These are phyloP conservation scores for Drosophila pallidifrons DNA, from an alignment of 1,140 invertebrate species.

Conservation along the genomic window DNA sequence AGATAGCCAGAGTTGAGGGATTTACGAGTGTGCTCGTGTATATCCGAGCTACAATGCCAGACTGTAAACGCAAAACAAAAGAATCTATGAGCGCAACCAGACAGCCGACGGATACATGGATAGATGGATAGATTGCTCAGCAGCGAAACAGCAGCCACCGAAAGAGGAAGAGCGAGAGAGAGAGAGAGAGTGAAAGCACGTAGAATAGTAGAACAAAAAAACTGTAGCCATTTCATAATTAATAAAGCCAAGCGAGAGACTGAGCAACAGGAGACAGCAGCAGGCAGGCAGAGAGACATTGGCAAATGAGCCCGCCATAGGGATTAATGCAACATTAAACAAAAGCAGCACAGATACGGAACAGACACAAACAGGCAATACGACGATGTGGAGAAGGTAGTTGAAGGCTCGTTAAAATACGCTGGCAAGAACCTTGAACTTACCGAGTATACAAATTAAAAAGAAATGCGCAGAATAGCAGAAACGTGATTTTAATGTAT, in stretches of 20 bases:
- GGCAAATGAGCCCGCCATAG: constrained; percentile 67
- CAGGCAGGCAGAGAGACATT: constrained; percentile 47
- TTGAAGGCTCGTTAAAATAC: constrained; percentile 14
- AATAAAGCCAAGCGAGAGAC: constrained; percentile 53
- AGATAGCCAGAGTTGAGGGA: background rate
- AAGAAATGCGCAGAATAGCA: constrained; percentile 4
- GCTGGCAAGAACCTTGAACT: constrained; percentile 12
- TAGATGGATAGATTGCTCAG: constrained; percentile 43
- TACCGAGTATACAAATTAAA: constrained; percentile 4
- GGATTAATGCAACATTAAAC: constrained; percentile 76
- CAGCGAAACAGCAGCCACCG: constrained; percentile 17
- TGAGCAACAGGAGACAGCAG: background rate
- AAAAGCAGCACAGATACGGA: constrained; percentile 50
- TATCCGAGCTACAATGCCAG: constrained; percentile 62
- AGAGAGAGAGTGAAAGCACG: constrained; percentile 14
- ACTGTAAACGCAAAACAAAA: constrained; percentile 70
- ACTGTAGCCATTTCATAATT: constrained; percentile 77
- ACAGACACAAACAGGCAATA: constrained; percentile 28
- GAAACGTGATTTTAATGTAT: constrained; percentile 4
- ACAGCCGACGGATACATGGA: constrained; percentile 38
- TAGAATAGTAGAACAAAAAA: constrained; percentile 27
- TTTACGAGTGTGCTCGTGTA: constrained; percentile 8
- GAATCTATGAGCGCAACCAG: constrained; percentile 65
- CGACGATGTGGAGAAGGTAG: constrained; percentile 6
- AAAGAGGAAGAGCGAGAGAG: constrained; percentile 1